Evolutionary conservation across 2,888 invertebrate species (phyloP), one percentile per base, ranked within the genome.

Genomic region (Euzetes globulus): DNA sequence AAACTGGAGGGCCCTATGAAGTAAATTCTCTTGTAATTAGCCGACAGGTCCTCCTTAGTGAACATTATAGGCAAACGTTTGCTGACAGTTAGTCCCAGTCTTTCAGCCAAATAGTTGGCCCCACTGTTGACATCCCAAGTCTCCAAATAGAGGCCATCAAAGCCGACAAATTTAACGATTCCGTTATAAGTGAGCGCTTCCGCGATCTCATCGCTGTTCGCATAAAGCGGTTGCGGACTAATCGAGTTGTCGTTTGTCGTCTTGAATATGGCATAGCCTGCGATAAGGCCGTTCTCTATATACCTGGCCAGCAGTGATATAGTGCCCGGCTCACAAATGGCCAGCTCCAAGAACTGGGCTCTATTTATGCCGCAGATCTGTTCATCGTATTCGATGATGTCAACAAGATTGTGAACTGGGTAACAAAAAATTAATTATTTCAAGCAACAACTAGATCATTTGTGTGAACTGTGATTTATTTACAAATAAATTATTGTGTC

Each of bases 361-460:
- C 74, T 70, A 55, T 74, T 74, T n/a, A 63, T 71, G 45, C 74
- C 74, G 17, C 17, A 17, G 7, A 74, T 41, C 55, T 74, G 74
- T 74, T 74, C 74, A 25, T 74, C 74, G 19, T 74, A 74, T 9
- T 70, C 74, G 17, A 74, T 63, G 17, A 74, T 70, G 29, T 74
- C 74, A 2, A 70, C 50, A n/a, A 74, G 25, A 29, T 74, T 74
- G 25, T 60, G 52, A 41, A 50, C 74, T 74, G 29, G 3, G 9
- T 52, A 13, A 33, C 11, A 33, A 73, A 9, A 1, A 63, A 15
- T n/a, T n/a, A n/a, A n/a, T n/a, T n/a, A n/a, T n/a, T n/a, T n/a
- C n/a, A n/a, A n/a, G n/a, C n/a, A n/a, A n/a, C n/a, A n/a, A n/a
- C n/a, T n/a, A n/a, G n/a, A n/a, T n/a, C n/a, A n/a, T n/a, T n/a